Percentiles rank a stretch among this genome's conserved stretches.
These are phyloP conservation scores for Andrena bicolor DNA, from an alignment of 2,888 invertebrate genomes.

Conservation along the genomic window DNA sequence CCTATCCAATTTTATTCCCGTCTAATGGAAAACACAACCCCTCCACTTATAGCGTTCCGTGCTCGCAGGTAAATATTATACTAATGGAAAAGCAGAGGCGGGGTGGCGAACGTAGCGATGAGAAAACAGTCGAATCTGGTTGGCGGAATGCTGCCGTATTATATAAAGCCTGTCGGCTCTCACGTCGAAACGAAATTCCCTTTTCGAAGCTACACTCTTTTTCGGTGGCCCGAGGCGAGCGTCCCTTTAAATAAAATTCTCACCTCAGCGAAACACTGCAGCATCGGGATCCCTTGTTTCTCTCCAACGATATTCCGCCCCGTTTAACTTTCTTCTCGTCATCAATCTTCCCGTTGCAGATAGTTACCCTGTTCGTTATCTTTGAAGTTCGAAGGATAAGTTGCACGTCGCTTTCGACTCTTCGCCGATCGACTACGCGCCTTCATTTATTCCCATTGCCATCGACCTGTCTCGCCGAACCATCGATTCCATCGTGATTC, in stretches of 20 bases:
- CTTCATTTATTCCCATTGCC: slow-evolving; percentile 25
- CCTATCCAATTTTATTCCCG: slow-evolving; percentile 66
- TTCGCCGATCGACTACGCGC: neutral
- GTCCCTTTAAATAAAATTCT: neutral
- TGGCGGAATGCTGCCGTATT: neutral
- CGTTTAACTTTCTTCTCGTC: slow-evolving; percentile 6
- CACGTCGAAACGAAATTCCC: neutral
- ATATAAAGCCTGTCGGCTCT: neutral
- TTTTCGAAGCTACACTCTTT: neutral
- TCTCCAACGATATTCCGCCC: slow-evolving; percentile 1
- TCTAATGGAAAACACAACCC: slow-evolving; percentile 50
- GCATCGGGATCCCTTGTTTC: no score
- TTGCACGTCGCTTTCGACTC: slow-evolving; percentile 18
- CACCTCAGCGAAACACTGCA: neutral
- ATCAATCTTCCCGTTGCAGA: slow-evolving; percentile 12
- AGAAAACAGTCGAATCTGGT: neutral
- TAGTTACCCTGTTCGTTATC: neutral
- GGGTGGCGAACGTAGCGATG: no score
- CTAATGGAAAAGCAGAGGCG: neutral
- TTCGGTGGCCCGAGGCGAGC: no score
- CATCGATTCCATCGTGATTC: slow-evolving; percentile 30
- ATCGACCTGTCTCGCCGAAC: neutral
- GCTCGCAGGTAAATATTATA: slow-evolving; percentile 42
- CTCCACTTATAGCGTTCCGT: slow-evolving; percentile 2
- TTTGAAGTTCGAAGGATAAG: slow-evolving; percentile 15